A percentile compares a stretch with the other conserved stretches of the same genome.
Conservation (phyloP, 2,113 vertebrate species). For the Delphinapterus leucas region DNA sequence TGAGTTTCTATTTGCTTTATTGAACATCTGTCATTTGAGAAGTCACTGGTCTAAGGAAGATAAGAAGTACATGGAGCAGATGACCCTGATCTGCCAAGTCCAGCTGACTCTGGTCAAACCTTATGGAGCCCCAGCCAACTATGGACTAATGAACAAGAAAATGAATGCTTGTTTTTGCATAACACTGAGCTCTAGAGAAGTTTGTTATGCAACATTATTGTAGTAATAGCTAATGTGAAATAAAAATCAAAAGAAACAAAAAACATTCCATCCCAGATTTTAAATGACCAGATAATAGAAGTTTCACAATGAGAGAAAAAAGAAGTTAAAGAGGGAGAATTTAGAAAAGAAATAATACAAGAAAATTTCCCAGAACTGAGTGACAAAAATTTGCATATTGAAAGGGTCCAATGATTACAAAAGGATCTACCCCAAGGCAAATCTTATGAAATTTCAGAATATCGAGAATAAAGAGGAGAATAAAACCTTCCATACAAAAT, state of each 20-base stretch:
- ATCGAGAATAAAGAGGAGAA: background rate
- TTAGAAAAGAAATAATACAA: background rate
- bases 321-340: background rate
- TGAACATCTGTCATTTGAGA: background rate
- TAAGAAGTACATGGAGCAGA: background rate
- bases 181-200: background rate
- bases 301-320: background rate
- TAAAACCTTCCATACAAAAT: background rate
- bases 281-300: background rate
- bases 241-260: background rate
- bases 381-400: background rate
- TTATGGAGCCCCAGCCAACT: background rate
- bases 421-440: background rate
- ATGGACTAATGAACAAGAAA: background rate
- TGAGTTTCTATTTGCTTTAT: background rate
- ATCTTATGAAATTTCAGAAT: background rate
- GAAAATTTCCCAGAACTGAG: background rate
- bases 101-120: background rate
- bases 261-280: background rate
- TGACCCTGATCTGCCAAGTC: background rate
- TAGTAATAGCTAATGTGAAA: background rate
- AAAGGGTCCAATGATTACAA: background rate
- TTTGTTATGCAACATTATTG: background rate
- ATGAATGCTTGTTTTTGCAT: background rate
- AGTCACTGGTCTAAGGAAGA: background rate